Conservation (phyloP, 2,797 vertebrate species). For the Artibeus lituratus region DNA sequence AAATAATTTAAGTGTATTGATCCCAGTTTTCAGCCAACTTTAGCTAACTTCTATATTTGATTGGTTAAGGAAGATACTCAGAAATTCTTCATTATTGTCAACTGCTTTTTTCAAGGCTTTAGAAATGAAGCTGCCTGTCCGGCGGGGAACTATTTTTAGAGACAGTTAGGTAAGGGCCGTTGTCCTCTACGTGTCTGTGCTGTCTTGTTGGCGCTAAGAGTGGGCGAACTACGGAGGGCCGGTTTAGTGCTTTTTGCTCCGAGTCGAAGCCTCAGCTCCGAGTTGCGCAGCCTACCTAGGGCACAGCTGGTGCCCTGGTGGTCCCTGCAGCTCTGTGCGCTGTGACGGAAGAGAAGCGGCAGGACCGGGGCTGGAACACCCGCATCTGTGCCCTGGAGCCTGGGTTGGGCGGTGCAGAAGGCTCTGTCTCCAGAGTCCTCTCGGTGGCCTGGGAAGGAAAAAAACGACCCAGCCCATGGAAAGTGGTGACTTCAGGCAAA, state of each 20-base stretch:
- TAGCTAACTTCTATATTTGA: background rate
- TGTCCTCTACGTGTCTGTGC: background rate
- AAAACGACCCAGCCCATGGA: background rate
- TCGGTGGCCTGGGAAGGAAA: background rate
- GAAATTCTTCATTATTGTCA: background rate
- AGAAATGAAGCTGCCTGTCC: background rate
- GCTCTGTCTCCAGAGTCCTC: background rate
- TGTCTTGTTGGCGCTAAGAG: background rate
- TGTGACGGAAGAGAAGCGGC: background rate
- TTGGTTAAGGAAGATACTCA: background rate
- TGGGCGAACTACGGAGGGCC: background rate
- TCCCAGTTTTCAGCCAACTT: background rate
- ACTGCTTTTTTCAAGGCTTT: background rate
- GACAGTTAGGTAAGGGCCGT: background rate
- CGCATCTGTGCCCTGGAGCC: background rate
- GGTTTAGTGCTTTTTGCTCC: background rate
- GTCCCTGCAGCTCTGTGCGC: background rate
- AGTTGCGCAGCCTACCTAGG: background rate
- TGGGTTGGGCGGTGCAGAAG: background rate
- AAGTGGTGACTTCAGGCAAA: background rate
- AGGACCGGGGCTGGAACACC: background rate
- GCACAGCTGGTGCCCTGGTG: background rate
- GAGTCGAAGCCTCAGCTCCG: background rate
- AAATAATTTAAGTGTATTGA: background rate
- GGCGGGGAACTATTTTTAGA: background rate